Evolutionary conservation across 35 echinoderm and acorn worm species (phyloP).

Genomic region (Patiria miniata): DNA sequence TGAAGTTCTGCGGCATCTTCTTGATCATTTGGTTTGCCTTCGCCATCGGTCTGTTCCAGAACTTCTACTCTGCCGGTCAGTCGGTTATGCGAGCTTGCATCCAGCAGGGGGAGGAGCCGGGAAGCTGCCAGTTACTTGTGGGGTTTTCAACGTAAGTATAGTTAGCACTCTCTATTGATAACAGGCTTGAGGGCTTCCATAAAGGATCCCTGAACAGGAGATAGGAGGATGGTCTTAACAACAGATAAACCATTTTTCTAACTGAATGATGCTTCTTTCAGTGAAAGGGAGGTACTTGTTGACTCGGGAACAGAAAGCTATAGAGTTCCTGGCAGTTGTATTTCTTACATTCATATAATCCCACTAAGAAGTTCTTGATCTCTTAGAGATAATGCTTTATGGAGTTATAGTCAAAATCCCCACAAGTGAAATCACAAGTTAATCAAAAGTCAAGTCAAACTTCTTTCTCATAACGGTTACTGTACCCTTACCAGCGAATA

Average conservation of each 20-base stretch:
- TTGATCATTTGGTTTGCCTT: conserved; percentile 17
- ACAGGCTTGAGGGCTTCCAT: background rate
- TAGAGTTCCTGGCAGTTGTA: background rate
- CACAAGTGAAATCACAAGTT: too few species aligned
- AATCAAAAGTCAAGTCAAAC: too few species aligned
- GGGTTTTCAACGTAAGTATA: conserved; percentile 15
- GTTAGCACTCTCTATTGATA: background rate
- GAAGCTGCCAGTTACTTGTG: background rate
- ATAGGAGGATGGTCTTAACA: background rate
- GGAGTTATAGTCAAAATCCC: too few species aligned
- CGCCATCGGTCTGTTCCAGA: conserved; percentile 20
- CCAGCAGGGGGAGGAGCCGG: background rate
- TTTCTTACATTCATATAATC: too few species aligned
- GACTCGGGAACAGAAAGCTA: background rate
- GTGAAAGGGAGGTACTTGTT: background rate
- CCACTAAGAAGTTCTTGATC: too few species aligned
- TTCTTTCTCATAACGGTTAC: too few species aligned
- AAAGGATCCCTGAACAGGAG: background rate
- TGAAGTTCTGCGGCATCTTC: conserved; percentile 29
- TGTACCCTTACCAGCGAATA: too few species aligned
- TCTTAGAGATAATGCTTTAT: too few species aligned
- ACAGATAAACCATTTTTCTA: background rate
- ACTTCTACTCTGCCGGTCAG: background rate
- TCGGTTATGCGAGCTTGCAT: background rate
- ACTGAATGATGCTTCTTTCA: background rate